These are phyloP conservation scores for Ceratoteleas bidentatus DNA, from an alignment of 1,140 invertebrate species.

Conservation along the genomic window DNA sequence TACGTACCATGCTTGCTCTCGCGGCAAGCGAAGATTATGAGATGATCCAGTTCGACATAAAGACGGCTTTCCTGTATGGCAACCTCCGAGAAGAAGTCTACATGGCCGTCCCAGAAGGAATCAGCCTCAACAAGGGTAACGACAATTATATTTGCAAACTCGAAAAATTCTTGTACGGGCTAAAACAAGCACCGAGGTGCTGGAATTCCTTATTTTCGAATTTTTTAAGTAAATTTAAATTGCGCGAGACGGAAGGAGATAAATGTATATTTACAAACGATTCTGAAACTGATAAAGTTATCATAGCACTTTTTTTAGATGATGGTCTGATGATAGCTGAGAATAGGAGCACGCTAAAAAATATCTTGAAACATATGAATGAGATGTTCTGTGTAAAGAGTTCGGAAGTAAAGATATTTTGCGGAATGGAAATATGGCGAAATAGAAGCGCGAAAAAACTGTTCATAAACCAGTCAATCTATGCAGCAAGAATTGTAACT, in stretches of 20 bases:
- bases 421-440: neutral
- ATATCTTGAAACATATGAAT: neutral
- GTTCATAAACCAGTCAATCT: too few relatives aligned
- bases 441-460: too few relatives aligned
- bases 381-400: neutral
- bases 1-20: conserved; percentile 3
- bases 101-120: conserved; percentile 20
- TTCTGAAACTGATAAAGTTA: neutral
- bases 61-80: conserved; percentile 26
- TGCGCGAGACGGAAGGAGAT: neutral
- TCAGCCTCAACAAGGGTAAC: neutral
- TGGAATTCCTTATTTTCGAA: conserved; percentile 15
- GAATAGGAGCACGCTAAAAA: neutral
- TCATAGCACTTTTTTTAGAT: conserved; percentile 30
- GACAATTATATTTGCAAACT: conserved; percentile 13
- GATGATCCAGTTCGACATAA: conserved; percentile 10
- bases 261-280: neutral
- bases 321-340: conserved; percentile 12
- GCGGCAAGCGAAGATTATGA: neutral
- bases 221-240: conserved; percentile 14
- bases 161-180: conserved; percentile 24
- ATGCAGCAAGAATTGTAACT: too few relatives aligned
- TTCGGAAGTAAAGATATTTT: neutral
- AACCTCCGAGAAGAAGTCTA: conserved; percentile 8
- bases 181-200: conserved; percentile 34